These are phyloP conservation scores for Amphiduros pacificus DNA, from an alignment of 2,888 invertebrate genomes.

Conservation along the genomic window DNA sequence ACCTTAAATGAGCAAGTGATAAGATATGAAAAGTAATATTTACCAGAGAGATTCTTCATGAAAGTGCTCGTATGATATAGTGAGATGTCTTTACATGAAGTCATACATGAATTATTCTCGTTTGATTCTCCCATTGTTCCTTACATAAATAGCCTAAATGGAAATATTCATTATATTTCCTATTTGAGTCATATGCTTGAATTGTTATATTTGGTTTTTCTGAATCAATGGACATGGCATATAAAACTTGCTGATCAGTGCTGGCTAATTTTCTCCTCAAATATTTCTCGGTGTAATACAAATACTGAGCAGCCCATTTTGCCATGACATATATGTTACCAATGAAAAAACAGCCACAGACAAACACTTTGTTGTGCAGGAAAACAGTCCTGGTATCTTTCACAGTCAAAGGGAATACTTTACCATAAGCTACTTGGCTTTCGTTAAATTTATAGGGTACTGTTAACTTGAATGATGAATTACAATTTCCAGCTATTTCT, in stretches of 20 bases:
- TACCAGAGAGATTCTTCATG: too few relatives aligned
- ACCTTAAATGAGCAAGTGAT: too few relatives aligned
- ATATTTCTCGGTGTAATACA: slow-evolving; percentile 31
- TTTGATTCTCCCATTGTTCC: slow-evolving; percentile 22
- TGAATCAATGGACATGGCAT: slow-evolving; percentile 33
- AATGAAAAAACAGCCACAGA: slow-evolving; percentile 47
- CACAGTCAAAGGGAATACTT: too few relatives aligned
- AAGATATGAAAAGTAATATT: too few relatives aligned
- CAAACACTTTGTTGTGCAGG: slow-evolving; percentile 37
- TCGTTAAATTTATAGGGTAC: slow-evolving; percentile 20
- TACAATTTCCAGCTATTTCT: slow-evolving; percentile 19
- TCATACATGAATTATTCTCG: too few relatives aligned
- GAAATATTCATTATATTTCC: slow-evolving; percentile 35
- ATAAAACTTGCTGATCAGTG: slow-evolving; percentile 48
- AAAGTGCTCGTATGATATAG: too few relatives aligned
- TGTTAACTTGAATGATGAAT: background rate
- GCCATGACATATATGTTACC: slow-evolving; percentile 33
- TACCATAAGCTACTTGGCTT: slow-evolving; percentile 22
- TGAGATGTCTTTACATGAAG: too few relatives aligned
- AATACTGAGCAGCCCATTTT: slow-evolving; percentile 39
- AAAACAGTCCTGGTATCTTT: too few relatives aligned
- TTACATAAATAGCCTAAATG: slow-evolving; percentile 39
- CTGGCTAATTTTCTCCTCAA: slow-evolving; percentile 37
- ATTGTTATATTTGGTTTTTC: too few relatives aligned
- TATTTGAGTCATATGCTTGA: slow-evolving; percentile 20